Evolutionary conservation across 64 coral and sea anemone genomes (phyloP), one percentile per base, ranked within the genome.

Genomic region (Dendronephthya gigantea): DNA sequence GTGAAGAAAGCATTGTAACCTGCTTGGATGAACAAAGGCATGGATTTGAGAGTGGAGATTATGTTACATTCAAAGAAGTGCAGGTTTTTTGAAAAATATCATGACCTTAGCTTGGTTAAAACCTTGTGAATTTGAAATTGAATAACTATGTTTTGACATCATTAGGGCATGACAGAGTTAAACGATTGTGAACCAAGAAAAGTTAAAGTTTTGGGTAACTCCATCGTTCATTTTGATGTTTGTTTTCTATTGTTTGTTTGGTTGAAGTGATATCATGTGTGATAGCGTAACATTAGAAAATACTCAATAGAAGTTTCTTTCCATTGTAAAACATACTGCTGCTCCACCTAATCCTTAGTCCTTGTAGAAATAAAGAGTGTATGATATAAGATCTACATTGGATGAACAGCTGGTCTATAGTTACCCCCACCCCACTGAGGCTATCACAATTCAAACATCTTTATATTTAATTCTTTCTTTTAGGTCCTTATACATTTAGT

Each of bases 21-120:
- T 98, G 95, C 48, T 82, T 98, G n/a, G 95, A 98, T 93, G 95
- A 98, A 48, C 92, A 98, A 72, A 82, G 95, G 29, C 95, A 98
- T 85, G 87, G 95, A 12, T 98, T 90, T 90, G 95, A 98, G 82
- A 92, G 86, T 92, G 92, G 87, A 66, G 95, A 98, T 50, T 98
- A 84, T 83, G 95, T 98, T 66, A 93, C 95, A 36, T 98, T 98
- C 59, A 88, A 82, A 40, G 95, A 98, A 88, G 90, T 98, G 30
- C 86, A 98, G 92, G 95, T 98, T 75, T n/a, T n/a, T n/a, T n/a
- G n/a, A n/a, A n/a, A n/a, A n/a, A n/a, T n/a, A n/a, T n/a, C n/a
- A n/a, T n/a, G n/a, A n/a, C n/a, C n/a, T n/a, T n/a, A n/a, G n/a
- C n/a, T n/a, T 11, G 11, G 41, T 45, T 45, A 11, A 45, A 45